Conservation (phyloP, 2,113 vertebrate species). For the Patagioenas fasciata region DNA sequence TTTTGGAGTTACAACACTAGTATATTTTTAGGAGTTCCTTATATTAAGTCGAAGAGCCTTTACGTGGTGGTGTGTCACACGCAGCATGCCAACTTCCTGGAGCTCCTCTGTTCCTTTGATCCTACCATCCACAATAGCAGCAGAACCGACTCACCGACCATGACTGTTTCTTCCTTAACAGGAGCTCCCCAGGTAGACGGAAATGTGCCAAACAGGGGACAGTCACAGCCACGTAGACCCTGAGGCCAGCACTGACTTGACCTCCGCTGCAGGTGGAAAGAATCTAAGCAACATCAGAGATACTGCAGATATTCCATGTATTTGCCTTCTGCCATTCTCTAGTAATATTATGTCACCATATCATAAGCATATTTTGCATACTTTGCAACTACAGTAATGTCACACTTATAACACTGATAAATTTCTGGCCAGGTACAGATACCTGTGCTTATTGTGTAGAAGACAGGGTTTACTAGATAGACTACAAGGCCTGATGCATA, state of each 20-base stretch:
- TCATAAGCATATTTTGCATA: background rate
- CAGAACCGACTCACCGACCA: background rate
- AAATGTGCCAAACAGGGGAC: background rate
- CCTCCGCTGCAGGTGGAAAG: fast-evolving
- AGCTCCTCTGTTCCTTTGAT: slow-evolving; percentile 33
- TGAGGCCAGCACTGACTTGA: fast-evolving
- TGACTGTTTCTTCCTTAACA: background rate
- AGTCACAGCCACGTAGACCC: fast-evolving
- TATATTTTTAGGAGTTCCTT: slow-evolving; percentile 39
- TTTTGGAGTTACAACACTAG: background rate
- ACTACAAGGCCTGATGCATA: background rate
- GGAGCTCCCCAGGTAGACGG: background rate
- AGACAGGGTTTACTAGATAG: background rate
- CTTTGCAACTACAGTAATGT: background rate
- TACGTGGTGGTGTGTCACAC: background rate
- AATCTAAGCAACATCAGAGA: background rate
- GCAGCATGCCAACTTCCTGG: slow-evolving; percentile 11
- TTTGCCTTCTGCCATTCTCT: background rate
- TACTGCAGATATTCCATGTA: background rate
- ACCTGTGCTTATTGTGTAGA: background rate
- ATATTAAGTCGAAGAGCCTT: background rate
- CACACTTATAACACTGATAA: background rate
- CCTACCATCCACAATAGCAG: background rate
- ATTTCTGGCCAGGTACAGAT: background rate
- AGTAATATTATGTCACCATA: background rate